Evolutionary conservation across 2,113 vertebrate species (phyloP), one percentile per base, ranked within the genome.

Genomic region (Centrocercus urophasianus): DNA sequence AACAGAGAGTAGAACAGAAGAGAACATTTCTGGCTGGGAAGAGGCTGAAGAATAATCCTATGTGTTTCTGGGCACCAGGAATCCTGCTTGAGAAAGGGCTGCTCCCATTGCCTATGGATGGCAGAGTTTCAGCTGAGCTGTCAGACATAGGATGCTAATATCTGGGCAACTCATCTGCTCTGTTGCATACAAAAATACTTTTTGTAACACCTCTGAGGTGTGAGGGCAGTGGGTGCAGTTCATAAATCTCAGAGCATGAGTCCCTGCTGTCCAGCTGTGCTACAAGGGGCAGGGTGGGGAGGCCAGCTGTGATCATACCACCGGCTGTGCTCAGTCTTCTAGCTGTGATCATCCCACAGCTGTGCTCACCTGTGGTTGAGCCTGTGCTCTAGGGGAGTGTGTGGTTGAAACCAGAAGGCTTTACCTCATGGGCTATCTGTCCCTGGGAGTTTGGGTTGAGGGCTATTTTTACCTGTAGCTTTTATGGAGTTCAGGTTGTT

Each of bases 161-260:
- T 45, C 13, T 0, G 1, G 16, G 21, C 11, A 6, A 32, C 24
- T 70, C 6, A 1, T 24, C 40, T 60, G 30, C 19, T 30, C 42
- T 0, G 2, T 10, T 18, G 21, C 24, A 36, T 57, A 48, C 67
- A 54, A 10, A 47, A 66, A 28, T 30, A 27, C 8, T 47, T 48
- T 1, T 30, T 22, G 42, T 21, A 52, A 38, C 27, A 30, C 7
- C 18, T 34, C 9, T 5, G 25, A 14, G 10, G 48, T 67, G 60
- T 42, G 48, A 87, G 21, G 45, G 69, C 60, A 73, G 34, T 7
- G 56, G 14, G 16, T 59, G 64, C 71, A 83, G 76, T 56, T 91
- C 18, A 7, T 8, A 30, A 32, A 27, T 25, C 10, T 36, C 10
- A 8, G 43, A 36, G 16, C 1, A 0, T 28, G 54, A 42, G 60